A percentile compares a stretch with the other conserved stretches of the same genome.
These are phyloP conservation scores for Cairina moschata DNA, from an alignment of 2,113 vertebrate genomes.

Conservation along the genomic window DNA sequence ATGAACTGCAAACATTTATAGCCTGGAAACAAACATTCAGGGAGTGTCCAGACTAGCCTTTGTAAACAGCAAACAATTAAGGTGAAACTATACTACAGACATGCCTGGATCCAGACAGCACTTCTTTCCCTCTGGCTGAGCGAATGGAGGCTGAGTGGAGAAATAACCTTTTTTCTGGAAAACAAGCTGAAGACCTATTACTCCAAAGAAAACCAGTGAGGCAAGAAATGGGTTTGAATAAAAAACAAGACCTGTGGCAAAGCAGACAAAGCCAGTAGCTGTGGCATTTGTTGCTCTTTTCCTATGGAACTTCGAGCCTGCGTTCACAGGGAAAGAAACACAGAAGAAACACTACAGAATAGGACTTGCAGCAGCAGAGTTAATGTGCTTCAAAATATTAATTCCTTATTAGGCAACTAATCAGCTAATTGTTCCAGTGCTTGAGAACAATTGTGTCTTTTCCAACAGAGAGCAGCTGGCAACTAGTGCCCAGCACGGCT, in stretches of 20 bases:
- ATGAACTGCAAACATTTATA: neutral
- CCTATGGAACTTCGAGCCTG: accelerated
- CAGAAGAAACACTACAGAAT: neutral
- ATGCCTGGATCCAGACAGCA: neutral
- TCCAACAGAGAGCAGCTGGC: neutral
- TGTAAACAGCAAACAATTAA: constrained; percentile 3
- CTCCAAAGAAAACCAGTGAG: neutral
- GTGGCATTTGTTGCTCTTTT: neutral
- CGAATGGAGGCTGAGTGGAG: neutral
- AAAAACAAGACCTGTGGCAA: neutral
- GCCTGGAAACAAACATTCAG: neutral
- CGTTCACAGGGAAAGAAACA: neutral
- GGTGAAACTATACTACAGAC: neutral
- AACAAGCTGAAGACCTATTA: neutral
- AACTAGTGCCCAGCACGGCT: neutral
- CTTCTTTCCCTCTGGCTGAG: neutral
- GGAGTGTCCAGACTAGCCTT: neutral
- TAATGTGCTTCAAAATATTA: neutral
- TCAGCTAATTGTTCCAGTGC: neutral
- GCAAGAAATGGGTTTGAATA: neutral
- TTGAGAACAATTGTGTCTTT: neutral
- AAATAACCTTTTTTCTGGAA: neutral
- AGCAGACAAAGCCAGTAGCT: neutral
- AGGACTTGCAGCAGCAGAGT: neutral
- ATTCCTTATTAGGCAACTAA: neutral